Conservation (phyloP, 2,113 vertebrate genomes). For the Pantherophis guttatus region DNA sequence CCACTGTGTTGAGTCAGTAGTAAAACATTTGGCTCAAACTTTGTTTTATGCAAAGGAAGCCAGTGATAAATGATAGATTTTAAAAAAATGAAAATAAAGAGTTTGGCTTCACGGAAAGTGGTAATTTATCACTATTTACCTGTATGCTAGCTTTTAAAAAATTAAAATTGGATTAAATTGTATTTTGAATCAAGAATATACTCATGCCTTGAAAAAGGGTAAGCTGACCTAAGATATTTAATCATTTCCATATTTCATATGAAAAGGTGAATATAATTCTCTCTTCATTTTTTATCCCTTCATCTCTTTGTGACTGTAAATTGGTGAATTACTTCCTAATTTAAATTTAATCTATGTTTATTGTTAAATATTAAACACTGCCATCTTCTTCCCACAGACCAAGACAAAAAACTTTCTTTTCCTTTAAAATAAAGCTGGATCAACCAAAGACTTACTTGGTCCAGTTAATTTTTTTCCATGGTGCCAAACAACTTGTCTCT, state of each 20-base stretch:
- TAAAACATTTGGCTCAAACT: slow-evolving; percentile 45
- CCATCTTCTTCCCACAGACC: neutral
- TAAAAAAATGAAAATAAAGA: slow-evolving; percentile 1
- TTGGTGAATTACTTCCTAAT: neutral
- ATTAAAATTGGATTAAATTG: neutral
- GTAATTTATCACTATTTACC: neutral
- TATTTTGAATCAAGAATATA: neutral
- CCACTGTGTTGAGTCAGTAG: slow-evolving; percentile 42
- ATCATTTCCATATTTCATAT: neutral
- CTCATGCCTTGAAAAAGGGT: neutral
- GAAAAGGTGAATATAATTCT: neutral
- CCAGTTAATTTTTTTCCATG: neutral
- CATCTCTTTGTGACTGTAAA: neutral
- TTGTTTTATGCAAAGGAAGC: slow-evolving; percentile 49
- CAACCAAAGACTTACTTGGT: neutral
- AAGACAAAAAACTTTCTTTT: neutral
- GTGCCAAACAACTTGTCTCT: neutral
- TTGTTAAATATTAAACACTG: neutral
- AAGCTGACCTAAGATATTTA: neutral
- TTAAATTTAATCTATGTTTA: neutral
- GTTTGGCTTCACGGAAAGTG: neutral
- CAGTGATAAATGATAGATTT: slow-evolving; percentile 20
- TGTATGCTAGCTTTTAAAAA: neutral
- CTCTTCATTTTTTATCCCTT: neutral
- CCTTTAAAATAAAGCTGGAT: neutral